phyloP scores from a whole-genome alignment of 30 jellyfish, hydroid and myxozoan genomes.

The Aurelia coerulea region DNA sequence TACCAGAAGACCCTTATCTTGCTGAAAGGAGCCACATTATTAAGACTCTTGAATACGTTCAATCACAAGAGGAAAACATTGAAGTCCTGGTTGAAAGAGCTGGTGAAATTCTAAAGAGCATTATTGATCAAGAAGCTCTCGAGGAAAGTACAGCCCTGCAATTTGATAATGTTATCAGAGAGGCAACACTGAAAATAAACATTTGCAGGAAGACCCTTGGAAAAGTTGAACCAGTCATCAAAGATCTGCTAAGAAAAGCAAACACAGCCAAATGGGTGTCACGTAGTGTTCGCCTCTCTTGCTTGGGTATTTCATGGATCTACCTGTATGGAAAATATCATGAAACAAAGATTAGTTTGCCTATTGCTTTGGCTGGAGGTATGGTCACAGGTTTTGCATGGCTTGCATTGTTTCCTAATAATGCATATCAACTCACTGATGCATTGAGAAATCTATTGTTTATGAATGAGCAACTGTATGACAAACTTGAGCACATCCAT shows the following conservation, averaged over 20 bases:
- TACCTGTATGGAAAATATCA: conserved; percentile 7
- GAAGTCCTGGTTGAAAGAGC: no score
- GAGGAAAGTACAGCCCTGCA: neutral
- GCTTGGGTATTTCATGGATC: conserved; percentile 17
- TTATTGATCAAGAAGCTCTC: no score
- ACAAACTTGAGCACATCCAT: conserved; percentile 2
- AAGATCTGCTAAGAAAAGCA: conserved; percentile 3
- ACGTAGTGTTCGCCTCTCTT: conserved; percentile 11
- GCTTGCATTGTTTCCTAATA: conserved; percentile 11
- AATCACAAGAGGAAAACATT: neutral
- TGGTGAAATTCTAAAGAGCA: no score
- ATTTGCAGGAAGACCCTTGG: neutral
- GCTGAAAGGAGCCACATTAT: neutral
- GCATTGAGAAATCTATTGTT: neutral
- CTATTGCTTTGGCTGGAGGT: conserved; percentile 13
- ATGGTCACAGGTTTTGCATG: conserved; percentile 1
- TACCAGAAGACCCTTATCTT: conserved; percentile 30
- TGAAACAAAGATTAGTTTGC: neutral
- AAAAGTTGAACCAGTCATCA: neutral
- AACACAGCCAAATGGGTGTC: conserved; percentile 19
- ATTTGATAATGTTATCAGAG: conserved; percentile 2
- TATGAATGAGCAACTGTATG: neutral
- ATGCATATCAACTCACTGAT: conserved; percentile 1
- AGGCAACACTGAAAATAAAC: neutral
- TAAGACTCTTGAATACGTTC: neutral